Conservation (phyloP, 2,888 invertebrate genomes). For the Poecilus cupreus region DNA sequence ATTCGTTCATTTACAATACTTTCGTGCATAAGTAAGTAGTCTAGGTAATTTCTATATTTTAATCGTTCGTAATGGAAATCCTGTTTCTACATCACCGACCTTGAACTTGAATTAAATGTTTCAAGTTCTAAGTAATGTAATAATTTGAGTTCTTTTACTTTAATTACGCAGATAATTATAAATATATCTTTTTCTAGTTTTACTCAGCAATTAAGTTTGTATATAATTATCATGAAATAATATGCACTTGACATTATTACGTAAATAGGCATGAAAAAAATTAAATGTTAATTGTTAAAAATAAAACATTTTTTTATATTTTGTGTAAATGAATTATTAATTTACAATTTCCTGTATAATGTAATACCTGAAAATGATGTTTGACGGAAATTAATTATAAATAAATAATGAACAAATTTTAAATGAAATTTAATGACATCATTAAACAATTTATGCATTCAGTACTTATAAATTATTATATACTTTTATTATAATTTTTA, state of each 20-base stretch:
- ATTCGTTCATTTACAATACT: conserved; percentile 8
- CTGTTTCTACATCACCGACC: conserved; percentile 10
- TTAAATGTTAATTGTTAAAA: too few relatives aligned
- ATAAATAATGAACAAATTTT: too few relatives aligned
- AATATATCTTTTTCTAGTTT: conserved; percentile 5
- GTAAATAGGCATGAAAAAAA: neutral
- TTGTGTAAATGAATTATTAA: too few relatives aligned
- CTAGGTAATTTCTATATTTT: conserved; percentile 6
- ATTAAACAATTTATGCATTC: too few relatives aligned
- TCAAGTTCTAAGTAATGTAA: conserved; percentile 12
- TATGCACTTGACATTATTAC: neutral
- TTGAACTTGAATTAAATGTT: conserved; percentile 19
- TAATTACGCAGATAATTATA: neutral
- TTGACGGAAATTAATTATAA: too few relatives aligned
- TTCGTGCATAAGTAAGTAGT: conserved; percentile 19
- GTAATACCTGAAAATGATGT: too few relatives aligned
- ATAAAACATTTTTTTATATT: too few relatives aligned
- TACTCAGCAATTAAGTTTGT: neutral
- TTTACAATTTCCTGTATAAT: too few relatives aligned
- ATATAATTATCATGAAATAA: neutral
- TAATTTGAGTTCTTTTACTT: conserved; percentile 8
- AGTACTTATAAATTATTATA: too few relatives aligned
- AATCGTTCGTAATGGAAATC: conserved; percentile 8
- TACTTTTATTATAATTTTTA: too few relatives aligned
- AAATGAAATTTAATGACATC: too few relatives aligned